Evolutionary conservation across 1,140 invertebrate species (phyloP).

Genomic region (Acyrthosiphon pisum): DNA sequence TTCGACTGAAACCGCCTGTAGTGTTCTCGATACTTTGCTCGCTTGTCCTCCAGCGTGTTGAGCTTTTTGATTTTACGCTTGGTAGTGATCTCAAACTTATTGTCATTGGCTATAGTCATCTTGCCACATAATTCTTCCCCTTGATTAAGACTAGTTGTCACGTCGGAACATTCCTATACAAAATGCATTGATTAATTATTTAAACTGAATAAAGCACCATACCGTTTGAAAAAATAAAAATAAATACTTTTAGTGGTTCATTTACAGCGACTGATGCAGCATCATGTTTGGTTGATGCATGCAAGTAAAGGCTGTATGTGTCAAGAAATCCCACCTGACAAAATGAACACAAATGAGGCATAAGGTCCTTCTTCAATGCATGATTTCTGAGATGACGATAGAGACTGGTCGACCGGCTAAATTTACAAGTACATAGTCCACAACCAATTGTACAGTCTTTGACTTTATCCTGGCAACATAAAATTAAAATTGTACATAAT

Average conservation of each 20-base stretch:
- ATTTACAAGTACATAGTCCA: constrained; percentile 41
- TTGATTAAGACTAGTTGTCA: not conserved
- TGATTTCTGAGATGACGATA: constrained; percentile 39
- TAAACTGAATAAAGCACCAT: not conserved
- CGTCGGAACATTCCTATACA: not conserved
- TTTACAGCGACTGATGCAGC: not conserved
- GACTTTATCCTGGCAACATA: constrained; percentile 4
- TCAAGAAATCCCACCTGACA: constrained; percentile 49
- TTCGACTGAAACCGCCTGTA: constrained; percentile 54
- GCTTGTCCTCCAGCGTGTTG: constrained; percentile 24
- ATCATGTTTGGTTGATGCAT: constrained; percentile 24
- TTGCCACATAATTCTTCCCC: not conserved
- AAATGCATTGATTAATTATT: not conserved
- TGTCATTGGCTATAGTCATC: not conserved
- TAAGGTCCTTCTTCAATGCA: constrained; percentile 44
- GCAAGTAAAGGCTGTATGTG: constrained; percentile 31
- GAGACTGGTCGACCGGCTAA: constrained; percentile 32
- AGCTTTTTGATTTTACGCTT: constrained; percentile 27
- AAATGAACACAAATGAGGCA: constrained; percentile 49
- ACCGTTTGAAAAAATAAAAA: not conserved
- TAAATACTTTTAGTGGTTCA: constrained; percentile 12
- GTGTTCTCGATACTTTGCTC: constrained; percentile 50
- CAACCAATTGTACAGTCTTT: constrained; percentile 30
- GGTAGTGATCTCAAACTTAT: not conserved
- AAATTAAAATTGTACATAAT: not conserved